Evolutionary conservation across 2,797 vertebrate species (phyloP), one percentile per base, ranked within the genome.

Genomic region (Mormyrus hasselquistii): DNA sequence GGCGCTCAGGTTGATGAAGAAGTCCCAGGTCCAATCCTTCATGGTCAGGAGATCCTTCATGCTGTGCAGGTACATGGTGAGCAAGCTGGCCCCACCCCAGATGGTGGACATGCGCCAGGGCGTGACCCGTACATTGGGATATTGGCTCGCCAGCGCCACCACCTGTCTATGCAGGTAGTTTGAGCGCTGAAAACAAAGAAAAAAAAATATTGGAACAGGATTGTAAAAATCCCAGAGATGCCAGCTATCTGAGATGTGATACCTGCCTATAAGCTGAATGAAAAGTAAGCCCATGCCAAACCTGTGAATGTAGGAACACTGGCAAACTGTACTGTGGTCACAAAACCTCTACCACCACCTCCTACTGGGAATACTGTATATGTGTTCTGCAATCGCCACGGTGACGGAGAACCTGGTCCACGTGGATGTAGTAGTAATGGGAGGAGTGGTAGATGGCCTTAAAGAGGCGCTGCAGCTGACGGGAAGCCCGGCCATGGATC

Each of bases 1-100:
- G 2, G 97, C 98, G 5, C 99, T 99, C 93, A 99, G 97, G 95
- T 99, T 99, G 93, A 99, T 99, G 95, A 99, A 99, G 96, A 99
- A 99, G 93, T 99, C 99, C 99, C 99, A 99, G 59, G 94, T 96
- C 99, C 98, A 99, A 94, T 99, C 97, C 44, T 92, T 95, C 97
- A 99, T 99, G 92, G 97, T 96, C 94, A 99, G 96, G 22, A 99
- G 94, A 94, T 99, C 98, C 8, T 94, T 94, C 98, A 99, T 99
- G 93, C 97, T 96, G 93, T 96, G 97, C n/a, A 99, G 96, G 94
- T 99, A 99, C 93, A 98, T 99, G 92, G 97, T 96, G 89, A 99
- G 95, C 73, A 99, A 96, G 88, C 99, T 99, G 89, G 99, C 99
- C 4, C 99, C 99, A 0, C 99, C 99, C 99, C 99, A 99, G 94